These are phyloP conservation scores for Slavum lentiscoides DNA, from an alignment of 2,888 invertebrate species.

Conservation along the genomic window DNA sequence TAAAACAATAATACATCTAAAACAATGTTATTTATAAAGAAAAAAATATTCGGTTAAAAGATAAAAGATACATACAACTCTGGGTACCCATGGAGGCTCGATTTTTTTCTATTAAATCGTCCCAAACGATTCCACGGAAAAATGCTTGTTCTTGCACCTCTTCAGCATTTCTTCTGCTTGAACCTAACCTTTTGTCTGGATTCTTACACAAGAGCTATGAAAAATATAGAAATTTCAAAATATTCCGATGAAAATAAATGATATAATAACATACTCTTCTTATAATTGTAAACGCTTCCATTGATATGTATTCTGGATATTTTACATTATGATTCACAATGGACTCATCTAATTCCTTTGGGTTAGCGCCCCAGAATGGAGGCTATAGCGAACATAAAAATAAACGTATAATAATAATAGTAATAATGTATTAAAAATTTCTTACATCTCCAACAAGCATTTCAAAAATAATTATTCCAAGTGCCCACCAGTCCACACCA, in stretches of 20 bases:
- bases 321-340: slow-evolving; percentile 99
- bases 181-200: slow-evolving; percentile 95
- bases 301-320: slow-evolving; percentile 94
- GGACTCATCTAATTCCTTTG: slow-evolving; percentile 99
- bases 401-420: not conserved
- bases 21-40: not conserved
- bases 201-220: slow-evolving; percentile 86
- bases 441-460: slow-evolving; percentile 97
- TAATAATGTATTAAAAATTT: slow-evolving; percentile 12
- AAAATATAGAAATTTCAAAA: slow-evolving; percentile 12
- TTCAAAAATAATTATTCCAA: slow-evolving; percentile 98
- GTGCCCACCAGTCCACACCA: slow-evolving; percentile 99
- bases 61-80: slow-evolving; percentile 75
- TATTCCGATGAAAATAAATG: slow-evolving; percentile 4
- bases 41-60: not conserved
- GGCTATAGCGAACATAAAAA: slow-evolving; percentile 69
- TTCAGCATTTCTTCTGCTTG: slow-evolving; percentile 96
- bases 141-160: slow-evolving; percentile 99
- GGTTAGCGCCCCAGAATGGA: slow-evolving; percentile 98
- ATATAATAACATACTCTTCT: slow-evolving; percentile 71
- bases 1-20: too few species aligned
- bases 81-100: slow-evolving; percentile 97
- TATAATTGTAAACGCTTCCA: slow-evolving; percentile 99
- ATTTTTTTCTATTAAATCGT: slow-evolving; percentile 90
- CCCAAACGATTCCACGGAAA: slow-evolving; percentile 96